These are phyloP conservation scores for Hyles vespertilio DNA, from an alignment of 1,140 invertebrate genomes.

Conservation along the genomic window DNA sequence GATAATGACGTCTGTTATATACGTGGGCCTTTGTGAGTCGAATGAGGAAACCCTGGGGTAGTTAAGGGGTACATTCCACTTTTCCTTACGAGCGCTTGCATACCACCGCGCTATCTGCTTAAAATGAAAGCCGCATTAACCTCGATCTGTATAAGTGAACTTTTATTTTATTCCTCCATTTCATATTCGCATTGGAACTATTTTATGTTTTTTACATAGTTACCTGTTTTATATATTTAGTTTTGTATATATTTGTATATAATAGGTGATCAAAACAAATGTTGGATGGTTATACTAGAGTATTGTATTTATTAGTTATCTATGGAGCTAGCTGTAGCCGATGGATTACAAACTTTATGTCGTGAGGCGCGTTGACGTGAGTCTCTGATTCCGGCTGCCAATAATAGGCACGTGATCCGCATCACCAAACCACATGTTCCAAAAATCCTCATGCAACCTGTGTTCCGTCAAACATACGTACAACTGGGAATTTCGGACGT, in stretches of 20 bases:
- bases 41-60: constrained; percentile 11
- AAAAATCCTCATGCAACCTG: constrained; percentile 18
- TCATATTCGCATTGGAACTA: no score
- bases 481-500: constrained; percentile 18
- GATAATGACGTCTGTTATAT: constrained; percentile 33
- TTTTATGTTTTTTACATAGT: not conserved
- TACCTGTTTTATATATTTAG: no score
- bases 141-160: no score
- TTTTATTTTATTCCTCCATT: no score
- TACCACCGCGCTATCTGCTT: not conserved
- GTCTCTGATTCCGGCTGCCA: constrained; percentile 43
- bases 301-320: no score
- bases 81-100: not conserved
- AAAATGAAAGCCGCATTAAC: no score
- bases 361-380: constrained; percentile 34
- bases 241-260: no score
- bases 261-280: no score
- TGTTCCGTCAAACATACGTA: constrained; percentile 25
- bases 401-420: constrained; percentile 44
- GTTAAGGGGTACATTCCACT: constrained; percentile 9
- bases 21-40: constrained; percentile 28
- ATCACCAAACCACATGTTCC: constrained; percentile 24
- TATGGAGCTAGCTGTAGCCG: no score
- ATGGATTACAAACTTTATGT: constrained; percentile 13
- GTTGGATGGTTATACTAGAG: no score